Base-by-base conservation (phyloP, 2,797 vertebrate genomes). In the Astyanax mexicanus region DNA sequence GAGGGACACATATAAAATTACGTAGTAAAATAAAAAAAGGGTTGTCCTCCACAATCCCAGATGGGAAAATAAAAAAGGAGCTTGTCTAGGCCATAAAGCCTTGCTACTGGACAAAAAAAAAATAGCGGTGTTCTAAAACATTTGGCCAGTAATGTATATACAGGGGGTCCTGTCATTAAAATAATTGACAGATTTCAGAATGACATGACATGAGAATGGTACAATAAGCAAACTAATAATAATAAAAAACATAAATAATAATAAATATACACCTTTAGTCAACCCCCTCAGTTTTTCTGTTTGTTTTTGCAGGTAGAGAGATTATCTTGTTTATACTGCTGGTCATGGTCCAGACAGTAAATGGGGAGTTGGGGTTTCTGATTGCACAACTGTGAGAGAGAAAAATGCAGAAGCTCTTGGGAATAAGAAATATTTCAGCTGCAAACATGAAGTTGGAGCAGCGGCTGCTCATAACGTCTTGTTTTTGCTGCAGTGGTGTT, bases 371-470 rank as follows among this genome's bases (percentile, higher is more conserved):
- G 61, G 49, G 75, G 78, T 80, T 83, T 90, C 87, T 84, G 87
- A 91, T 92, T 93, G 89, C 91, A 89, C 88, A 91, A 92, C 87
- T 87, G 82, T 83, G 85, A 85, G 84, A 83, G 80, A 27, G 65
- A 91, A 86, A 92, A 92, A 92, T 93, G 90, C 76, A 79, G 81
- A 65, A 77, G 80, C 87, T 86, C 88, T 82, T 81, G 89, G 88
- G 89, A 91, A 87, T 83, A 74, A 87, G 74, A 88, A 87, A 89
- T 84, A 90, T 91, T 89, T 91, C 80, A 87, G 85, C 86, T 89
- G 82, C 84, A 91, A 84, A 82, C 83, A 21, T 83, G 84, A 86
- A 60, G 83, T 78, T 83, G 80, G 75, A 83, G 81, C 85, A 84
- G 77, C 61, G 75, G 88, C 83, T 76, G 80, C 72, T 68, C 29